phyloP scores from a whole-genome alignment of 2,888 invertebrate genomes.

The Cosmia pyralina region DNA sequence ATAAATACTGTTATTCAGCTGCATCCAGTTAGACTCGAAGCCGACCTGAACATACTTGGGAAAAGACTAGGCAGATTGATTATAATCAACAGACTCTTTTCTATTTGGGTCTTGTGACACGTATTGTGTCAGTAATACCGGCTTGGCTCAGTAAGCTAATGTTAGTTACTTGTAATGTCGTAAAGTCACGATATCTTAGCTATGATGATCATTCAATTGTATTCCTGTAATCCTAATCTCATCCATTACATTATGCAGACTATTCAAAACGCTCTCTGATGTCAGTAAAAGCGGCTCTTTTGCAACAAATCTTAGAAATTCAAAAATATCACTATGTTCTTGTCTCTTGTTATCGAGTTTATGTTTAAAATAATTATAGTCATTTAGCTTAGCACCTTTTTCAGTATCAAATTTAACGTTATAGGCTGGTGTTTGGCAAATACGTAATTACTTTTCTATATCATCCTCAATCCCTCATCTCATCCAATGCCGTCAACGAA shows the following conservation, averaged over 20 bases:
- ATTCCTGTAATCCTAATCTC: background rate
- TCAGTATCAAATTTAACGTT: no score
- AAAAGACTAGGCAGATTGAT: no score
- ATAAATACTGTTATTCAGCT: no score
- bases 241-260: background rate
- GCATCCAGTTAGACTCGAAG: no score
- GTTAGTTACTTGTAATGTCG: background rate
- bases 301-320: background rate
- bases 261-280: background rate
- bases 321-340: no score
- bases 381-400: no score
- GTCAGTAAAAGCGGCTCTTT: background rate
- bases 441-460: background rate
- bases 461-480: background rate
- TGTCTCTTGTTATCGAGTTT: background rate
- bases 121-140: constrained; percentile 6
- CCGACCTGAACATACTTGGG: no score
- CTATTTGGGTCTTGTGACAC: background rate
- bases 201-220: constrained; percentile 13
- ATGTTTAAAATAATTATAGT: no score
- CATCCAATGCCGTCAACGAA: background rate
- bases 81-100: constrained; percentile 3
- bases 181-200: background rate
- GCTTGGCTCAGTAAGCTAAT: constrained; percentile 3
- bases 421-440: background rate